phyloP scores from a whole-genome alignment of 2,797 vertebrate genomes.

The Chromobotia macracanthus region DNA sequence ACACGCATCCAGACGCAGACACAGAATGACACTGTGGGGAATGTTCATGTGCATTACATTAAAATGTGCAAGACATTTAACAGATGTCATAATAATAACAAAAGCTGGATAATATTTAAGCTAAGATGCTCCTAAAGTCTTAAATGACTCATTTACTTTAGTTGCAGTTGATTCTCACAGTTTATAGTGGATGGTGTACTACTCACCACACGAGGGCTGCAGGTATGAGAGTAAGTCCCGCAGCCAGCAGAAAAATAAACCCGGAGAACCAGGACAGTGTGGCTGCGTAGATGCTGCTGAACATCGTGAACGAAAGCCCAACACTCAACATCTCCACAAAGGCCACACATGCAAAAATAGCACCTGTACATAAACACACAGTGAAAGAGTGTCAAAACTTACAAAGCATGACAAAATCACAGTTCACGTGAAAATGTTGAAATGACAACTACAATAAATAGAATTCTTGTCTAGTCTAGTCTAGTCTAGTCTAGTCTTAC shows the following conservation, averaged over 20 bases:
- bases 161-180: too few relatives aligned
- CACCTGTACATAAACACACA: constrained; percentile 70
- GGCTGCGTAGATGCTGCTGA: constrained; percentile 78
- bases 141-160: too few relatives aligned
- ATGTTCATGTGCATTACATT: neutral
- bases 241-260: constrained; percentile 80
- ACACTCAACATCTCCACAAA: constrained; percentile 80
- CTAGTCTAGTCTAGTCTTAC: constrained; percentile 64
- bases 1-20: constrained; percentile 44
- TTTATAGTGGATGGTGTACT: too few relatives aligned
- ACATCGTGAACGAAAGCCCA: constrained; percentile 68
- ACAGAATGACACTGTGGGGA: constrained; percentile 50
- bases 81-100: too few relatives aligned
- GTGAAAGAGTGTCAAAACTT: neutral
- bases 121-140: too few relatives aligned
- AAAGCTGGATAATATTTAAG: too few relatives aligned
- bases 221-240: constrained; percentile 77
- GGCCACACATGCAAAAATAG: constrained; percentile 83
- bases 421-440: neutral
- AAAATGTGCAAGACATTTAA: neutral
- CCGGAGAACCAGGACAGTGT: constrained; percentile 84
- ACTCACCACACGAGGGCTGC: constrained; percentile 76
- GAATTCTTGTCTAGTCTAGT: too few relatives aligned
- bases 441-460: neutral
- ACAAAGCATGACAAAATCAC: constrained; percentile 9